Evolutionary conservation across 2,797 vertebrate genomes (phyloP), one percentile per base, ranked within the genome.

Genomic region (Sebastes wilsoni): DNA sequence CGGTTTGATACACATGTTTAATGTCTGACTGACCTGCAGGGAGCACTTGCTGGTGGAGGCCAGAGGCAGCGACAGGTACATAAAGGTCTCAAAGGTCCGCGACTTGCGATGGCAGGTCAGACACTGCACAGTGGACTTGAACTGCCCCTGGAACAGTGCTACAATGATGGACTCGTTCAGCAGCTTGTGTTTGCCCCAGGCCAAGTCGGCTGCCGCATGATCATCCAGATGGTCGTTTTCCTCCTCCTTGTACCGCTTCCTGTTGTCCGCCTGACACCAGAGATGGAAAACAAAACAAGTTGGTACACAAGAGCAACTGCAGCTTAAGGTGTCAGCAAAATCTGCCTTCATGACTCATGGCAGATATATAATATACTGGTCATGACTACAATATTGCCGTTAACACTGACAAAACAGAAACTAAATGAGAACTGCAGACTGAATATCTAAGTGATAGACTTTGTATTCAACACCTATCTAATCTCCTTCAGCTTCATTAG

Each of bases 71-170:
- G 98, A 99, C 87, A 99, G 94, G 85, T 99, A 98, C 98, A 99
- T 99, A 81, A 99, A 99, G 65, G 98, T 98, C 94, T 99, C 99
- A 69, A 99, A 99, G 10, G 97, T 99, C 77, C 98, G 94, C 2
- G 98, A 99, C 91, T 97, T 98, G 93, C 95, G 97, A 85, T 98
- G 97, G 88, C 99, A 99, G 0, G 97, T 98, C 80, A 98, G 96
- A 94, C 99, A 99, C 94, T 99, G 98, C 72, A 99, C 97, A 0
- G 98, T 99, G 75, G 98, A 99, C 81, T 99, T 99, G 93, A 99
- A 99, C 90, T 99, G 99, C 7, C 99, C 99, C 95, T 99, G 99
- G 81, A 99, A 99, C 75, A 99, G 96, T 0, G 97, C 96, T 16
- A 99, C 98, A 3, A 99, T 99, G 64, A 99, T 97, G 32, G 99